Percentiles rank a stretch among this genome's conserved stretches.
Conservation (phyloP, 2,888 invertebrate species). For the Drosophila pseudotakahashii region DNA sequence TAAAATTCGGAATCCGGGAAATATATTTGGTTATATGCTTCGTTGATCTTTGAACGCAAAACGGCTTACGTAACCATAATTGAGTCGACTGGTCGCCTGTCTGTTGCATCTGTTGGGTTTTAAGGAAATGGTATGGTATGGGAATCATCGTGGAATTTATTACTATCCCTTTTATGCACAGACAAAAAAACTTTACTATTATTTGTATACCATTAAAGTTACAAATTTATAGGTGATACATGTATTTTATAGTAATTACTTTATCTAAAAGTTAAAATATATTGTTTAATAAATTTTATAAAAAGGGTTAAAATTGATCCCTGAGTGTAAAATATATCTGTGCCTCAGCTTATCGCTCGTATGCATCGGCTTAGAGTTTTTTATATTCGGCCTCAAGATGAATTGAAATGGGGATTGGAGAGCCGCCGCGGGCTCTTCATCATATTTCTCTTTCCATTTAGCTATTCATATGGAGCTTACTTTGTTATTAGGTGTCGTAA, state of each 20-base stretch:
- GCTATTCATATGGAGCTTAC: conserved; percentile 37
- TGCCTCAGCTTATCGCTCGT: conserved; percentile 58
- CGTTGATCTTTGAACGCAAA: conserved; percentile 63
- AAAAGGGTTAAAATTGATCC: no score
- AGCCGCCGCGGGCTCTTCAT: conserved; percentile 26
- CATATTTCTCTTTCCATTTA: conserved; percentile 18
- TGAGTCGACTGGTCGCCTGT: conserved; percentile 51
- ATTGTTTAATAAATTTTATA: no score
- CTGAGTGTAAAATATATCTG: conserved; percentile 4
- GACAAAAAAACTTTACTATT: not conserved
- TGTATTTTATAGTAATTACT: no score
- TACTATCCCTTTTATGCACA: conserved; percentile 9
- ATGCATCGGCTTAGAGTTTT: conserved; percentile 67
- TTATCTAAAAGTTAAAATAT: no score
- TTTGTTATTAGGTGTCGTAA: conserved; percentile 74
- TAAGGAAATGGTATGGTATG: conserved; percentile 35
- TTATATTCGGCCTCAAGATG: conserved; percentile 24
- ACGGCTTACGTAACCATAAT: conserved; percentile 70
- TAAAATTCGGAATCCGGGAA: conserved; percentile 16
- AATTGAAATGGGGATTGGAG: conserved; percentile 16
- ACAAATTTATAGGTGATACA: not conserved
- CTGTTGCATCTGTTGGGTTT: conserved; percentile 73
- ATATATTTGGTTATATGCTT: conserved; percentile 65
- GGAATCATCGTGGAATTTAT: conserved; percentile 14
- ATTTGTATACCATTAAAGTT: not conserved